phyloP scores from a whole-genome alignment of 2,113 vertebrate species.

The Sebastes schlegelii region DNA sequence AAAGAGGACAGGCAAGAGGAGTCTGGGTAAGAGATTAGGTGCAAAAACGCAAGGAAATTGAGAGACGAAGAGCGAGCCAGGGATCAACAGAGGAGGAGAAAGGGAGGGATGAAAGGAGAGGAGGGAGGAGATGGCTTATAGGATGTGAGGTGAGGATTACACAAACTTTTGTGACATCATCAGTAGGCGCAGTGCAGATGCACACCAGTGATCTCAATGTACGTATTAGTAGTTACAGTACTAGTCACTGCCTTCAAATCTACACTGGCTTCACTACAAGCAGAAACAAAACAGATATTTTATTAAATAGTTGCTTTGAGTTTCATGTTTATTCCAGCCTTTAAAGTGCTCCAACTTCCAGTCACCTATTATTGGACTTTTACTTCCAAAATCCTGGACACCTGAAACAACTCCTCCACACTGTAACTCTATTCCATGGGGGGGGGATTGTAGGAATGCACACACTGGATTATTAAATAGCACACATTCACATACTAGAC shows the following conservation, averaged over 20 bases:
- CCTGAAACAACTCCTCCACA: neutral
- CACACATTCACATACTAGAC: neutral
- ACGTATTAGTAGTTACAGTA: neutral
- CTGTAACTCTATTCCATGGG: neutral
- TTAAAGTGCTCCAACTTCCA: neutral
- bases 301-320: neutral
- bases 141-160: constrained; percentile 62
- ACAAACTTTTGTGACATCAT: constrained; percentile 67
- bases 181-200: constrained; percentile 52
- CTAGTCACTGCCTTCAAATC: constrained; percentile 4
- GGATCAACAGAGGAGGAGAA: constrained; percentile 65
- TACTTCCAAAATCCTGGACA: neutral
- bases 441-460: neutral
- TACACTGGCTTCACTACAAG: neutral
- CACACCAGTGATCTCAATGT: constrained; percentile 12
- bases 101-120: constrained; percentile 61
- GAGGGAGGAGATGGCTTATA: constrained; percentile 49
- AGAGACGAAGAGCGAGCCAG: constrained; percentile 60
- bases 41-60: constrained; percentile 73
- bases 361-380: neutral
- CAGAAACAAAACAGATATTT: neutral
- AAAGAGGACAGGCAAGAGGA: constrained; percentile 65
- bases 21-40: constrained; percentile 70
- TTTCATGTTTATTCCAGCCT: neutral
- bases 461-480: neutral